phyloP scores from a whole-genome alignment of 1,140 invertebrate genomes.

The Meloidogyne hapla region DNA sequence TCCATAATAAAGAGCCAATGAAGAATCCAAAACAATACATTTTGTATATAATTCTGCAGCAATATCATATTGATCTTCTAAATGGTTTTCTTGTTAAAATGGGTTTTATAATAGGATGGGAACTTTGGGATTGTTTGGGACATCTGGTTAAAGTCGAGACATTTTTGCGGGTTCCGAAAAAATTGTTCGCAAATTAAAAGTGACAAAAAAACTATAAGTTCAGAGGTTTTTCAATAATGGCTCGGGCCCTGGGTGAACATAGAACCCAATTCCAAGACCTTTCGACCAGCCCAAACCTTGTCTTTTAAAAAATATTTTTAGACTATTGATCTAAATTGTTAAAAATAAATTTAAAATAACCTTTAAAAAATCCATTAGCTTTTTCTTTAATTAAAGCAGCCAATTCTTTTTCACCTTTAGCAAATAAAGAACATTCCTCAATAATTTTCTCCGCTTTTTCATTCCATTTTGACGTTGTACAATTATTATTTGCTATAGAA shows the following conservation, averaged over 20 bases:
- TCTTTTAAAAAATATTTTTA: neutral
- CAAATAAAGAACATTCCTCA: slow-evolving; percentile 8
- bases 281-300: no score
- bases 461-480: neutral
- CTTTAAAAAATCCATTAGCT: slow-evolving; percentile 82
- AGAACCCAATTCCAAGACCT: no score
- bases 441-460: neutral
- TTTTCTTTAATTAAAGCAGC: slow-evolving; percentile 79
- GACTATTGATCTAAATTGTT: slow-evolving; percentile 8
- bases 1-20: slow-evolving; percentile 75
- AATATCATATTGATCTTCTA: slow-evolving; percentile 83
- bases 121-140: neutral
- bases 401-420: slow-evolving; percentile 52
- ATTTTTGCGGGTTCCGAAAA: no score
- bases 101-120: neutral
- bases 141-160: no score
- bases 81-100: slow-evolving; percentile 62
- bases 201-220: no score
- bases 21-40: slow-evolving; percentile 83
- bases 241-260: no score
- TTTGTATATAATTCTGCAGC: slow-evolving; percentile 86
- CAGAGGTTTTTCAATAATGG: no score
- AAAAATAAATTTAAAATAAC: slow-evolving; percentile 68
- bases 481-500: neutral
- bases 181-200: no score